Evolutionary conservation across 1,140 invertebrate genomes (phyloP), one percentile per base, ranked within the genome.

Genomic region (Microplitis demolitor): DNA sequence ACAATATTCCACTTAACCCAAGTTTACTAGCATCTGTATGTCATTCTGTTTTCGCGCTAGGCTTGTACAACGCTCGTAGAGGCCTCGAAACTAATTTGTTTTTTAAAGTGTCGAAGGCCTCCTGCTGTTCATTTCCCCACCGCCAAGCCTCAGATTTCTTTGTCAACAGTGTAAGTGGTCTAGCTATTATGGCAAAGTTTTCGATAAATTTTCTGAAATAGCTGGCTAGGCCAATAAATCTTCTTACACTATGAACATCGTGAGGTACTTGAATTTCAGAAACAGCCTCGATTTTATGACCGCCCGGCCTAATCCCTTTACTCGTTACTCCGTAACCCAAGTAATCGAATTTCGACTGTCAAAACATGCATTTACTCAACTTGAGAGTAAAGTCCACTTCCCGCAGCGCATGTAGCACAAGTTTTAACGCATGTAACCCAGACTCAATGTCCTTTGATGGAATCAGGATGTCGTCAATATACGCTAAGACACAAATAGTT

Each of bases 31-130:
- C 79, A 62, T 82, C 77, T 0, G 76, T 79, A 56, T 76, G 76
- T 11, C 76, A 1, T 37, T 77, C 75, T 8, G 73, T 80, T 6
- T 75, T 54, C 4, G 72, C 53, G 4, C 74, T 45, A 6, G 77
- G 80, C 69, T 84, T 73, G 69, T 77, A 87, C 51, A 87, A 84
- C n/a, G 63, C 58, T 14, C 86, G 73, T 4, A 87, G 73, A 6
- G 83, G 84, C 8, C 66, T 3, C 75, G 31, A 50, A 4, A 37
- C 37, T 16, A 67, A 31, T 11, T 11, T 66, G 37, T 67, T 31
- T 31, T 60, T 69, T 31, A 69, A 13, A 11, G 31, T 56, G 13
- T 39, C 35, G 9, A 69, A 54, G 13, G 54, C 56, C 1, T 37
- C 14, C 14, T 4, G 16, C 4, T 69, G 31, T 13, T 60, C 56